Evolutionary conservation across 1,140 invertebrate species (phyloP).

Genomic region (Ridgeia piscesae): DNA sequence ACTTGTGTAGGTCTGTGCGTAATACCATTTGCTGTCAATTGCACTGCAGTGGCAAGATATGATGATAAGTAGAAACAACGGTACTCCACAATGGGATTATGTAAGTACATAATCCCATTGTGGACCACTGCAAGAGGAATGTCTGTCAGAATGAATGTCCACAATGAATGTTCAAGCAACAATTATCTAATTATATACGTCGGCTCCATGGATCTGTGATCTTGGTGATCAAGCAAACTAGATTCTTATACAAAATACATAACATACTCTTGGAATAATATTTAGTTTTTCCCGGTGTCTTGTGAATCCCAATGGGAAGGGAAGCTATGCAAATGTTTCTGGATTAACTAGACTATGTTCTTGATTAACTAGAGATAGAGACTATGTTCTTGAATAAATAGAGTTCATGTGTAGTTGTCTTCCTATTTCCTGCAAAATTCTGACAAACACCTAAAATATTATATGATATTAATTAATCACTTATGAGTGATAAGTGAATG

Average conservation of each 20-base stretch:
- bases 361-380: no score
- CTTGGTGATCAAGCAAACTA: neutral
- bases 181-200: neutral
- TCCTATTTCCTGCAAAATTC: neutral
- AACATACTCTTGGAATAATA: no score
- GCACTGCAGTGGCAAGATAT: neutral
- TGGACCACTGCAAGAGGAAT: no score
- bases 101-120: no score
- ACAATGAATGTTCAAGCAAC: neutral
- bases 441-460: neutral
- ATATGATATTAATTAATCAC: neutral
- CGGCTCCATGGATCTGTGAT: neutral
- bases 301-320: neutral
- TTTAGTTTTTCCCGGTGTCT: neutral
- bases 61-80: neutral
- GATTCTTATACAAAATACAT: neutral
- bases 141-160: neutral
- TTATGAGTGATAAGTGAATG: no score
- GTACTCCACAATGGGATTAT: no score
- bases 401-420: neutral
- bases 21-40: neutral
- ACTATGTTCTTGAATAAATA: neutral
- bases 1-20: neutral
- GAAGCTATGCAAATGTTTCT: neutral
- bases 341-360: neutral